A percentile compares a stretch with the other conserved stretches of the same genome.
Conservation (phyloP, 2,113 vertebrate genomes). For the Colistium nudipinnis region DNA sequence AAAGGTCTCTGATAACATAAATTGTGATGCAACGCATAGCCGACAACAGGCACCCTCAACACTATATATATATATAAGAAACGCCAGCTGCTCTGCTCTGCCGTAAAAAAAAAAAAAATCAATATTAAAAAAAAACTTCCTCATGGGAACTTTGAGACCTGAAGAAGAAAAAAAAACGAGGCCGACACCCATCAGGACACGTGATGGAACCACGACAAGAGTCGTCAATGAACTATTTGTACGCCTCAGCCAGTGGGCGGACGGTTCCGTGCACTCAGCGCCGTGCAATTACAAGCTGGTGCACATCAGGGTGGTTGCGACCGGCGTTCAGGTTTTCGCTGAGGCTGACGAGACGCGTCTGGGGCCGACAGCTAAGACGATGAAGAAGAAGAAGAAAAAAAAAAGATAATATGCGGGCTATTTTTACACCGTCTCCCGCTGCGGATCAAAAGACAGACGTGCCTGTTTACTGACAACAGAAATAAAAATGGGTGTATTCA, state of each 20-base stretch:
- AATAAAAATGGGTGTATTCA: slow-evolving; percentile 20
- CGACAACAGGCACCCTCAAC: slow-evolving; percentile 5
- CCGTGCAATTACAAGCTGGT: slow-evolving; percentile 15
- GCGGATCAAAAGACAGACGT: slow-evolving; percentile 60
- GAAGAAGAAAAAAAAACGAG: background rate
- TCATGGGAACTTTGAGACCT: background rate
- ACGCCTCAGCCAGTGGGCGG: background rate
- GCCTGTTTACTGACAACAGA: slow-evolving; percentile 31
- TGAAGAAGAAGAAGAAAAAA: slow-evolving; percentile 38
- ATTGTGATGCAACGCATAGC: background rate
- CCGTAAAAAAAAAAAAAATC: slow-evolving; percentile 10
- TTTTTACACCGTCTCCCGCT: slow-evolving; percentile 60
- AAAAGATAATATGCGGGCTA: slow-evolving; percentile 50
- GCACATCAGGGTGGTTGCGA: slow-evolving; percentile 40
- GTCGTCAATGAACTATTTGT: background rate
- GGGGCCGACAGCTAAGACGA: no score
- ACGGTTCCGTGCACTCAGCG: background rate
- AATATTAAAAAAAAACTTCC: slow-evolving; percentile 15
- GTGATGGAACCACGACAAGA: background rate
- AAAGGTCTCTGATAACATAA: background rate
- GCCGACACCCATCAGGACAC: background rate
- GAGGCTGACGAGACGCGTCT: slow-evolving; percentile 64
- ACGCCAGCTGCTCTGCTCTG: background rate
- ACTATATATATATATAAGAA: slow-evolving; percentile 8
- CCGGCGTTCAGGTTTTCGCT: slow-evolving; percentile 52